Percentiles rank a stretch among this genome's conserved stretches.
Conservation (phyloP, 2,888 invertebrate species). For the Noctua janthina region DNA sequence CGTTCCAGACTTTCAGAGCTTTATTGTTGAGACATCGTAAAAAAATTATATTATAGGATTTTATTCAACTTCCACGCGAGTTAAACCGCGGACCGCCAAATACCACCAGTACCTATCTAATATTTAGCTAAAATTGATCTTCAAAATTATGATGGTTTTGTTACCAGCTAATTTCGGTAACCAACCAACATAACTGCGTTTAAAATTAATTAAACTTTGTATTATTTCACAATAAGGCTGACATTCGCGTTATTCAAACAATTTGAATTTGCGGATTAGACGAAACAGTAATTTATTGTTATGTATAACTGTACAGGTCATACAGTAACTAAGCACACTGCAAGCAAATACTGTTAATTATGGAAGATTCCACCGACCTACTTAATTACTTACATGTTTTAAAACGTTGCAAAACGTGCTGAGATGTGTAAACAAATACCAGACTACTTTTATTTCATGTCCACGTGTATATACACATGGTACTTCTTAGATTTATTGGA, state of each 20-base stretch:
- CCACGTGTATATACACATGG: conserved; percentile 5
- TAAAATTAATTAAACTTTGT: conserved; percentile 2
- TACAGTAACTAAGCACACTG: neutral
- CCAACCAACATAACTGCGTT: neutral
- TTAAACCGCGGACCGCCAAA: too few relatives aligned
- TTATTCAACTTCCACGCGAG: neutral
- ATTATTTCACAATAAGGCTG: conserved; percentile 9
- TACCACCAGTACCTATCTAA: neutral
- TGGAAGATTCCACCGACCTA: conserved; percentile 3
- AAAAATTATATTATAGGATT: neutral
- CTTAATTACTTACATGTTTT: conserved; percentile 15
- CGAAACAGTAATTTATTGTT: conserved; percentile 10
- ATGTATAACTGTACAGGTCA: neutral
- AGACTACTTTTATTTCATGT: neutral
- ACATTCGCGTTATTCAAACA: neutral
- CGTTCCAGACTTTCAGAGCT: neutral
- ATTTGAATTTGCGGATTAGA: neutral
- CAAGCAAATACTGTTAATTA: neutral
- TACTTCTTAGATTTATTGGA: neutral
- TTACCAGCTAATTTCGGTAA: neutral
- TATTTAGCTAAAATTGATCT: neutral
- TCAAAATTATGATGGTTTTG: conserved; percentile 6
- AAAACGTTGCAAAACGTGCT: conserved; percentile 36
- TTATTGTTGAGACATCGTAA: neutral
- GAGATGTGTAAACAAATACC: conserved; percentile 11